Conservation (phyloP, 2,888 invertebrate genomes). For the Sisyra nigra region DNA sequence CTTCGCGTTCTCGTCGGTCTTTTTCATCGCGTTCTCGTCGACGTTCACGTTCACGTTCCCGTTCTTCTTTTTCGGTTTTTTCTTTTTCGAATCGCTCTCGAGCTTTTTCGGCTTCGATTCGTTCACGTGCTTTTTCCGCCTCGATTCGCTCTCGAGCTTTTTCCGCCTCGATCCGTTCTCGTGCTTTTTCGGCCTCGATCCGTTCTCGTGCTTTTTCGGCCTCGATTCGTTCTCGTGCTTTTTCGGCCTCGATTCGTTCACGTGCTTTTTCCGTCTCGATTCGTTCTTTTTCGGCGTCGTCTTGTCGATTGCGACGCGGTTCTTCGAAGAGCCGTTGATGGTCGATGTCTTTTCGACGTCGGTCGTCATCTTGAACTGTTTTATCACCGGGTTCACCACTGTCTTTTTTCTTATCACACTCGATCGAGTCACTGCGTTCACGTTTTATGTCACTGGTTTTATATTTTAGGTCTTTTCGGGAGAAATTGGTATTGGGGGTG, state of each 20-base stretch:
- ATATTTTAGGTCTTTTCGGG: no score
- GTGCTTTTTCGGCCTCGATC: conserved; percentile 16
- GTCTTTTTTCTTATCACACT: conserved; percentile 18
- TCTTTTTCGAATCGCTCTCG: conserved; percentile 24
- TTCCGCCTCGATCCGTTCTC: conserved; percentile 15
- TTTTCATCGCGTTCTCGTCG: conserved; percentile 16
- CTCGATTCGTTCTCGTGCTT: conserved; percentile 19
- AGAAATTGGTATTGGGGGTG: no score
- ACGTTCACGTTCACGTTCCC: conserved; percentile 14
- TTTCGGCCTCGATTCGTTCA: conserved; percentile 23
- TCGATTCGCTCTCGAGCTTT: no score
- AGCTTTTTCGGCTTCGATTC: conserved; percentile 20
- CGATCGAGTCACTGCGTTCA: conserved; percentile 7
- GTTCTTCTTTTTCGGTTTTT: conserved; percentile 21
- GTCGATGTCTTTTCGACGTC: conserved; percentile 15
- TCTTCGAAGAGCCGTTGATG: conserved; percentile 15
- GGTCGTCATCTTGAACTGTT: conserved; percentile 17
- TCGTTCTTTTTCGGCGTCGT: conserved; percentile 22
- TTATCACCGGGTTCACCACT: conserved; percentile 19
- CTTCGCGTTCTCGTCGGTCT: conserved; percentile 18
- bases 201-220: conserved; percentile 24
- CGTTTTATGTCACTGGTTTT: no score
- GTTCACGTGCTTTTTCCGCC: no score
- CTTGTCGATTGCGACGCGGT: conserved; percentile 14
- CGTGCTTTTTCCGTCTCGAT: conserved; percentile 19